Conservation (phyloP, 1,140 invertebrate genomes). For the Drosophila lini region DNA sequence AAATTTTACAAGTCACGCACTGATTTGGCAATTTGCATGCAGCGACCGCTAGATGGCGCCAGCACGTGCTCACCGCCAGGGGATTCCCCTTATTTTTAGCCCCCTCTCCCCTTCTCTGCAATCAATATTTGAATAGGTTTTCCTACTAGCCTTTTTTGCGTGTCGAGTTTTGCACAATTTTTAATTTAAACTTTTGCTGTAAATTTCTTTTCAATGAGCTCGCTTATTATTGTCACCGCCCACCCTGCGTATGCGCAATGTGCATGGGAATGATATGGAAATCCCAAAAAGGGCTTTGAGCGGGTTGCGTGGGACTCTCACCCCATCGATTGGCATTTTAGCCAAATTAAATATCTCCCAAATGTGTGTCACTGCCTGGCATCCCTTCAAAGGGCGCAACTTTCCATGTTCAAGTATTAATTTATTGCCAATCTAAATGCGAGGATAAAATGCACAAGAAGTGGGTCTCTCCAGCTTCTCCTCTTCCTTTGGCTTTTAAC, state of each 20-base stretch:
- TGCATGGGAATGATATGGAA: constrained; percentile 18
- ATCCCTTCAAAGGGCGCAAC: constrained; percentile 29
- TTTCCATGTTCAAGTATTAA: constrained; percentile 54
- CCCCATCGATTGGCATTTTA: constrained; percentile 56
- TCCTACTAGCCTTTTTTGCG: constrained; percentile 1
- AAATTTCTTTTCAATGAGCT: constrained; percentile 34
- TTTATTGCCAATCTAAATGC: constrained; percentile 59
- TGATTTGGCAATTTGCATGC: constrained; percentile 77
- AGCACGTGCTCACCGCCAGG: constrained; percentile 48
- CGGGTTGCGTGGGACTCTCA: not conserved
- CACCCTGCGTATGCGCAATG: constrained; percentile 53
- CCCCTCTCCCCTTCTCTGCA: constrained; percentile 2
- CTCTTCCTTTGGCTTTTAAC: constrained; percentile 22
- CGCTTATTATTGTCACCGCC: constrained; percentile 24
- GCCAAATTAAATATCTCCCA: constrained; percentile 55
- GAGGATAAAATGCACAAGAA: constrained; percentile 40
- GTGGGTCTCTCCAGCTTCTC: not conserved
- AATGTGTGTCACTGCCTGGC: constrained; percentile 38
- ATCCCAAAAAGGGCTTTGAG: not conserved
- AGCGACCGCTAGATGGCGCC: constrained; percentile 63
- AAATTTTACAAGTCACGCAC: constrained; percentile 74
- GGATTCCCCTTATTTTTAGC: constrained; percentile 8
- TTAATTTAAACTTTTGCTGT: constrained; percentile 51
- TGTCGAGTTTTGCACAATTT: constrained; percentile 16
- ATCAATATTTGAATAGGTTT: constrained; percentile 46